Percentiles rank a stretch among this genome's conserved stretches.
Evolutionary conservation across 2,113 vertebrate species (phyloP).

Genomic region (Hippocampus abdominalis): DNA sequence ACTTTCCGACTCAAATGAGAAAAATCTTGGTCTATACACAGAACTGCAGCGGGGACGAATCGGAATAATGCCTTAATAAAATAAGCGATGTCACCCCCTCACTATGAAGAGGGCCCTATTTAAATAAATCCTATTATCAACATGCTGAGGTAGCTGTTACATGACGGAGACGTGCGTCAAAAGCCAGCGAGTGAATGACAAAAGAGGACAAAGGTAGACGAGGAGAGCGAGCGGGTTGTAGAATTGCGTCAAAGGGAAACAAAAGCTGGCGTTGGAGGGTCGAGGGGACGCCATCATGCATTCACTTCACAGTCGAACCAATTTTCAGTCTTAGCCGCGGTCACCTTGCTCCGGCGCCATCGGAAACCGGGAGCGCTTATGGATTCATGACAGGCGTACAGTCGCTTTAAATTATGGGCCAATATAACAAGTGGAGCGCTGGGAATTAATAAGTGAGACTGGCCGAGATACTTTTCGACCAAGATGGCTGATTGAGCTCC

Average conservation of each 20-base stretch:
- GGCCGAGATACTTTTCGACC: constrained; percentile 18
- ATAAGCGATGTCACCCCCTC: constrained; percentile 51
- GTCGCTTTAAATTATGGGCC: constrained; percentile 29
- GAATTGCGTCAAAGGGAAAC: constrained; percentile 49
- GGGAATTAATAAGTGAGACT: constrained; percentile 31
- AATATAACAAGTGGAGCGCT: constrained; percentile 27
- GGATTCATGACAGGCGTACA: constrained; percentile 59
- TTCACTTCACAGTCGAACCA: constrained; percentile 61
- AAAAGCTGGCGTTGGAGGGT: constrained; percentile 33
- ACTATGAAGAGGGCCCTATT: constrained; percentile 48
- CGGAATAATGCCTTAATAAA: constrained; percentile 31
- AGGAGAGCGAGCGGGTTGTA: constrained; percentile 40
- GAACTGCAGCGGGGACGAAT: constrained; percentile 7
- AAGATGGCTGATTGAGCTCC: neutral
- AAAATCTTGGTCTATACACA: neutral
- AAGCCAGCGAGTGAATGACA: constrained; percentile 47
- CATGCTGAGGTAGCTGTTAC: constrained; percentile 60
- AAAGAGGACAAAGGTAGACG: constrained; percentile 31
- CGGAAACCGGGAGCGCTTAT: constrained; percentile 58
- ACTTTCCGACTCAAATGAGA: too few relatives aligned
- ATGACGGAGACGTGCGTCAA: constrained; percentile 32
- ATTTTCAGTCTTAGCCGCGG: constrained; percentile 62
- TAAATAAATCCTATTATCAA: constrained; percentile 68
- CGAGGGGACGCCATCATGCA: constrained; percentile 59
- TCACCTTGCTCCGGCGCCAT: constrained; percentile 55